phyloP scores from a whole-genome alignment of 1,140 invertebrate species.

The Aplysia californica region DNA sequence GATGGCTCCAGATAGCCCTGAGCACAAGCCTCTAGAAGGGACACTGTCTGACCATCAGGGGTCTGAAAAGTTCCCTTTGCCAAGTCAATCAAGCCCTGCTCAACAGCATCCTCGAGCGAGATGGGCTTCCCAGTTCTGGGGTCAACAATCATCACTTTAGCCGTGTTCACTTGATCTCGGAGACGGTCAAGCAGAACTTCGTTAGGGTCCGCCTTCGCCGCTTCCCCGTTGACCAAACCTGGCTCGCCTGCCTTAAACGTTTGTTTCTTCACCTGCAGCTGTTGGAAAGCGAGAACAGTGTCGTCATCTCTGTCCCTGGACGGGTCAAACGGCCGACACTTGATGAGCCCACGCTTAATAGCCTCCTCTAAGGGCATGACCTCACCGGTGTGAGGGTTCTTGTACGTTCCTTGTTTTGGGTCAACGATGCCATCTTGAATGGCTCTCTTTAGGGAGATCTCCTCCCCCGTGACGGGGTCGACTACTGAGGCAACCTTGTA shows the following conservation, averaged over 20 bases:
- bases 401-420: constrained; percentile 51
- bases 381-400: constrained; percentile 59
- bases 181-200: constrained; percentile 41
- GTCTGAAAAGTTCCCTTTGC: constrained; percentile 61
- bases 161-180: constrained; percentile 76
- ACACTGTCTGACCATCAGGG: constrained; percentile 69
- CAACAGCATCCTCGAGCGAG: constrained; percentile 84
- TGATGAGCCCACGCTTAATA: constrained; percentile 69
- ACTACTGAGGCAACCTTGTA: constrained; percentile 52
- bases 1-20: constrained; percentile 87
- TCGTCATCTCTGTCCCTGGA: constrained; percentile 72
- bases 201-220: constrained; percentile 41
- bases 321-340: constrained; percentile 49
- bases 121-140: constrained; percentile 74
- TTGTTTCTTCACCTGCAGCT: constrained; percentile 56
- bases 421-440: constrained; percentile 60
- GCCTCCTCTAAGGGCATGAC: constrained; percentile 71
- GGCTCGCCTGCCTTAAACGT: constrained; percentile 74
- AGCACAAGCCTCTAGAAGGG: constrained; percentile 85
- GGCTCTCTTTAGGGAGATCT: constrained; percentile 60
- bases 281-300: constrained; percentile 74
- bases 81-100: constrained; percentile 76
- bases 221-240: constrained; percentile 78
- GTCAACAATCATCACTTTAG: constrained; percentile 82
- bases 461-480: constrained; percentile 53